phyloP scores from a whole-genome alignment of 30 jellyfish, hydroid and myxozoan species.

The Phacellophora camtschatica region DNA sequence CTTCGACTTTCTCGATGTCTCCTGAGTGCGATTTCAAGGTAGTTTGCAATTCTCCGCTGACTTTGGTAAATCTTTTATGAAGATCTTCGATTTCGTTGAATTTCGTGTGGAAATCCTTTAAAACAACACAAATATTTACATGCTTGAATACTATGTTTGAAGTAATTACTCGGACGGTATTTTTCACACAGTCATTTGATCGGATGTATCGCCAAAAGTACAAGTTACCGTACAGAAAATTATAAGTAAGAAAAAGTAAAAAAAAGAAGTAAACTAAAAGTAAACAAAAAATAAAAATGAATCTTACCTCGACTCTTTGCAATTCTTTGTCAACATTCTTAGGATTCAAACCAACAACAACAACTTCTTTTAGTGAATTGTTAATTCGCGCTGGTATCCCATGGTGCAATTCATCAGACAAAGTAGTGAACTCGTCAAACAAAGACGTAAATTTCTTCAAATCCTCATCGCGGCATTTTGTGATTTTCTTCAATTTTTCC shows the following conservation, averaged over 20 bases:
- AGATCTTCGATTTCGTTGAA: constrained; percentile 55
- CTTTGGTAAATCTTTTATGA: constrained; percentile 33
- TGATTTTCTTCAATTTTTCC: constrained; percentile 38
- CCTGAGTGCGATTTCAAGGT: constrained; percentile 52
- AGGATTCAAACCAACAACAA: constrained; percentile 57
- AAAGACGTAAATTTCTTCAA: constrained; percentile 1
- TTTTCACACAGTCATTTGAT: no score
- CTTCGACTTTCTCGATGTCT: constrained; percentile 25
- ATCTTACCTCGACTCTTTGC: constrained; percentile 62
- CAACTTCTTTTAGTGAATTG: constrained; percentile 50
- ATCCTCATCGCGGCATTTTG: constrained; percentile 11
- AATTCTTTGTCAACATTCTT: constrained; percentile 70
- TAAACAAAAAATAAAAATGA: neutral
- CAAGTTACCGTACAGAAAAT: no score
- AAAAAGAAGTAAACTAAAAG: neutral
- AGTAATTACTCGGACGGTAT: no score
- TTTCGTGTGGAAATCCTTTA: constrained; percentile 53
- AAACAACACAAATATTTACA: neutral
- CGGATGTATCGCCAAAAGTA: no score
- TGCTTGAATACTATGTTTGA: no score
- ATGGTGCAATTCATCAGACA: constrained; percentile 33
- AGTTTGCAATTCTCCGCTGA: constrained; percentile 44
- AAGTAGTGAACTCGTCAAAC: constrained; percentile 18
- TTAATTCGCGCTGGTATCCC: constrained; percentile 67
- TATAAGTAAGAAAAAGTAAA: no score